These are phyloP conservation scores for Micronycteris hirsuta DNA, from an alignment of 2,113 vertebrate species.

Conservation along the genomic window DNA sequence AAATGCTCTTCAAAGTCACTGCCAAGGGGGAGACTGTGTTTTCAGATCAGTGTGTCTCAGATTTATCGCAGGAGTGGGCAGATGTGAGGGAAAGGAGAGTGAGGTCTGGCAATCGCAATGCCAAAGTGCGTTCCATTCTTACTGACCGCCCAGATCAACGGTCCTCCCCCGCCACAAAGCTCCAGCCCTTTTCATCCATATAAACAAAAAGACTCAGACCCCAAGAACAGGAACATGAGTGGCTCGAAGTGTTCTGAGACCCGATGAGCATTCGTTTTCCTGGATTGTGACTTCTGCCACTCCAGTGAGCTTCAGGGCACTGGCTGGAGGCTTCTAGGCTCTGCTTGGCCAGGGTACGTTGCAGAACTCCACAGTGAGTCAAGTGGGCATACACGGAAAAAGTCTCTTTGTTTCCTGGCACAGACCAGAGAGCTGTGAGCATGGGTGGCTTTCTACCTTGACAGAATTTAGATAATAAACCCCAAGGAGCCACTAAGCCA, in stretches of 20 bases:
- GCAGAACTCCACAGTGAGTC: background rate
- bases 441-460: background rate
- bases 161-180: background rate
- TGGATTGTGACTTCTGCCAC: rapidly evolving
- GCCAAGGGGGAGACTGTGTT: background rate
- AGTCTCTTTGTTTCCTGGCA: background rate
- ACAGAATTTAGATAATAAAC: background rate
- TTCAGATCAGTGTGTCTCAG: background rate
- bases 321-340: background rate
- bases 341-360: rapidly evolving
- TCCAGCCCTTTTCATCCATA: background rate
- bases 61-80: background rate
- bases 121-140: rapidly evolving
- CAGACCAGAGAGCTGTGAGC: background rate
- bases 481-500: background rate
- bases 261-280: background rate
- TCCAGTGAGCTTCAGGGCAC: no score
- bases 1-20: background rate
- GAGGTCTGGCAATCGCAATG: rapidly evolving
- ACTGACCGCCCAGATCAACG: rapidly evolving
- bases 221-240: background rate
- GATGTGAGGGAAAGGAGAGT: background rate
- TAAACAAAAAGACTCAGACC: background rate
- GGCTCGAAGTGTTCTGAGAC: background rate
- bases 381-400: background rate